These are phyloP conservation scores for Marcusenius ussheri DNA, from an alignment of 2,113 vertebrate genomes.

Conservation along the genomic window DNA sequence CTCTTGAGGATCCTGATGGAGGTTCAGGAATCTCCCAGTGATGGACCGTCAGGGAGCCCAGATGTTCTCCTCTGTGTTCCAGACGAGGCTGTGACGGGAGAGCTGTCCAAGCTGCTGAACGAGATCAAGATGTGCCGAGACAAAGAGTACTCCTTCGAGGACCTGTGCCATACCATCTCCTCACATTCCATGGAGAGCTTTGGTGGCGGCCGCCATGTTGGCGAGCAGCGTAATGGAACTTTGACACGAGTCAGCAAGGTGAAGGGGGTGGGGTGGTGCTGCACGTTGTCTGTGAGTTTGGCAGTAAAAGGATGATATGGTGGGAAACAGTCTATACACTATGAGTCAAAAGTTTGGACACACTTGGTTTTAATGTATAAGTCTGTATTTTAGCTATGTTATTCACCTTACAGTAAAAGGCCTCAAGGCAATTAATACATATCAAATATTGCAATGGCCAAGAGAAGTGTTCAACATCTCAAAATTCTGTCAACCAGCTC, in stretches of 20 bases:
- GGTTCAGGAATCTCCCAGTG: not conserved
- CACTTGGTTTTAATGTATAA: not conserved
- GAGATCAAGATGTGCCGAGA: conserved; percentile 93
- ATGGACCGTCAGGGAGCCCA: conserved; percentile 12
- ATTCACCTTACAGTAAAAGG: not conserved
- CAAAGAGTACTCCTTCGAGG: conserved; percentile 93
- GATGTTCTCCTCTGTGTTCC: conserved; percentile 45
- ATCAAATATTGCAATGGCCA: not conserved
- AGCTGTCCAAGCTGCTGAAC: conserved; percentile 87
- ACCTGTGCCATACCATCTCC: conserved; percentile 88
- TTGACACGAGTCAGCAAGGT: conserved; percentile 62
- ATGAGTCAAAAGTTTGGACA: not conserved
- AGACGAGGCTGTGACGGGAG: conserved; percentile 90
- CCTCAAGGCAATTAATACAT: not conserved
- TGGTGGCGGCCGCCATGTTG: conserved; percentile 73
- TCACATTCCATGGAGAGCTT: conserved; percentile 90
- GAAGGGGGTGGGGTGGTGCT: not conserved
- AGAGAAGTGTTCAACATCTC: not conserved
- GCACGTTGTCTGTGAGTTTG: not conserved
- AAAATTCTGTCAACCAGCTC: not conserved
- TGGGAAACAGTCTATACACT: not conserved
- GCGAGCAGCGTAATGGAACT: conserved; percentile 81
- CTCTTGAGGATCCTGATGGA: not conserved
- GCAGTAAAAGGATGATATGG: not conserved
- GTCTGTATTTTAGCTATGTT: not conserved